Evolutionary conservation across 1,140 invertebrate genomes (phyloP), one percentile per base, ranked within the genome.

Genomic region (Sarcophaga peregrina): DNA sequence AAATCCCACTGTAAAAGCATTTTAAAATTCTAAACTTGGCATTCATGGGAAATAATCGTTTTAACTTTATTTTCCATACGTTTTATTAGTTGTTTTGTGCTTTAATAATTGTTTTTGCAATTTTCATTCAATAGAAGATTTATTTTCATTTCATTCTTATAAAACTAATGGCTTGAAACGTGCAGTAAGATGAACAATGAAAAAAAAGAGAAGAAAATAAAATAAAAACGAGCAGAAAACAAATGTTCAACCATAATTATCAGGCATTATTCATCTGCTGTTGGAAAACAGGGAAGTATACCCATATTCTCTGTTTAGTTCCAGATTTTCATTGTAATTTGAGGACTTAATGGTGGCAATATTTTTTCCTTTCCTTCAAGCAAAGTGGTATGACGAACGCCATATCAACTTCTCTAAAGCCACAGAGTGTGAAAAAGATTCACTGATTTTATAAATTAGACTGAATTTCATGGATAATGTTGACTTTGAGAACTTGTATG

Each of bases 201-300:
- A 37, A 37, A 37, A 37, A 37, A 37, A 37, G 4, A 37, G 4
- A 37, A 37, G 4, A 37, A 37, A 37, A 37, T 2, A 1, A 37
- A 4, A 37, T 2, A 37, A 37, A 37, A 37, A 37, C 25, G 25
- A n/a, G 62, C 10, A 25, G 20, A 15, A 58, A 58, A 20, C 17
- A 68, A 68, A 68, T 68, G 62, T 68, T 68, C 62, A 68, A n/a
- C 62, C 17, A 68, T 68, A 68, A 68, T 68, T 68, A 68, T 25
- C 62, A 68, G 25, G 20, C 62, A 68, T 68, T 68, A 68, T 68
- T 68, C 62, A 68, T 68, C 62, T 68, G n/a, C 62, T 68, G n/a
- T 17, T 20, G 15, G 0, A 25, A n/a, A 4, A 37, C 25, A 37
- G 62, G 17, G 62, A 68, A 68, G 62, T 5, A n/a, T 8, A 62